Conservation (phyloP, 2,797 vertebrate genomes). For the Chloroceryle inda region DNA sequence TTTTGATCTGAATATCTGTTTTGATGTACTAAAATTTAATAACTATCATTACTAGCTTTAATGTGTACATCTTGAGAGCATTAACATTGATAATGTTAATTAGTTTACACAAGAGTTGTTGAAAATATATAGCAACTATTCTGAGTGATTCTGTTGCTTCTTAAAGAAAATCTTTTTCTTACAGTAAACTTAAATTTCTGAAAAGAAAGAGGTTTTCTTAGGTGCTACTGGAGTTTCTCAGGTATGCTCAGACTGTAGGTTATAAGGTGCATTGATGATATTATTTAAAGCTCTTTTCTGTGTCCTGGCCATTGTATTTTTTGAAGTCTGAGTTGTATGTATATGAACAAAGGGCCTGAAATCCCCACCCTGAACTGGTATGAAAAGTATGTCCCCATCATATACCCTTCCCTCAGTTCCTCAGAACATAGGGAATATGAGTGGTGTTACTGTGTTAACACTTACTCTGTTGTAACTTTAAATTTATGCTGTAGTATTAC, state of each 20-base stretch:
- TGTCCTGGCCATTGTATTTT: not conserved
- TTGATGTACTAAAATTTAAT: not conserved
- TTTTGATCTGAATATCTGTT: not conserved
- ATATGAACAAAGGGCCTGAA: not conserved
- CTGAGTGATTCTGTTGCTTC: not conserved
- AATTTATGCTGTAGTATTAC: not conserved
- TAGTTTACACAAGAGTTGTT: not conserved
- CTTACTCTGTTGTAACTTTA: not conserved
- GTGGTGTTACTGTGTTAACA: not conserved
- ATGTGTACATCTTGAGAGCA: not conserved
- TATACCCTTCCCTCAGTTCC: not conserved
- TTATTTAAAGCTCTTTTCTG: not conserved
- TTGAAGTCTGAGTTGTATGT: not conserved
- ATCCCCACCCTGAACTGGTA: not conserved
- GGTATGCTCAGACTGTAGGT: not conserved
- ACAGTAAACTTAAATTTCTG: not conserved
- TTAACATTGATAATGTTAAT: not conserved
- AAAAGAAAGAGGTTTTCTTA: not conserved
- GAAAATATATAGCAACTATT: not conserved
- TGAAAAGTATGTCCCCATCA: not conserved
- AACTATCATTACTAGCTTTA: not conserved
- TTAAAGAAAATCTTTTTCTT: not conserved
- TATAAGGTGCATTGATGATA: not conserved
- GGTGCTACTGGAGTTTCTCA: not conserved
- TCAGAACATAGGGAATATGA: not conserved